phyloP scores from a whole-genome alignment of 2,797 vertebrate genomes.

The Artibeus lituratus region DNA sequence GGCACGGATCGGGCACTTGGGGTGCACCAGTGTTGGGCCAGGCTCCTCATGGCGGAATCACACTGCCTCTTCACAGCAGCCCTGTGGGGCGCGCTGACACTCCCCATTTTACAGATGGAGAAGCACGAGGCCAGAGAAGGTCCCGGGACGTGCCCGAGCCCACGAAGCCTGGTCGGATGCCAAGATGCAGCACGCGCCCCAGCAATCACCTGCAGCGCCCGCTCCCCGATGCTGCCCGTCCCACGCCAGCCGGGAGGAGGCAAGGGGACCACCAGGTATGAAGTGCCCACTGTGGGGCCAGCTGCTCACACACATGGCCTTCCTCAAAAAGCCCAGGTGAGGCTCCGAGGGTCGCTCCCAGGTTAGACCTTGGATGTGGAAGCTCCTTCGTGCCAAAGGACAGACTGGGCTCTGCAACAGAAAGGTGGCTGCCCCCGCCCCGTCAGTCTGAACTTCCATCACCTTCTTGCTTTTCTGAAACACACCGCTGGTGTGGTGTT shows the following conservation, averaged over 20 bases:
- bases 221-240: background rate
- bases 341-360: background rate
- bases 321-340: background rate
- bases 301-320: fast-evolving
- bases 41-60: background rate
- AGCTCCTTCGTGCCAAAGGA: fast-evolving
- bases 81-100: fast-evolving
- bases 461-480: background rate
- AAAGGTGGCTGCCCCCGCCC: background rate
- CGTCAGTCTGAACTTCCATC: background rate
- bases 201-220: fast-evolving
- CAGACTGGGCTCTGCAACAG: background rate
- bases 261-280: background rate
- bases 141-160: background rate
- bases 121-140: background rate
- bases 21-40: no score
- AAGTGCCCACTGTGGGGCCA: background rate
- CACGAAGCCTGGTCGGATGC: background rate
- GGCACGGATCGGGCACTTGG: fast-evolving
- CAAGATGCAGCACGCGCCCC: fast-evolving
- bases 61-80: background rate
- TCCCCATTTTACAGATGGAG: background rate
- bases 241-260: background rate
- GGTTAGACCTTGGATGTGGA: background rate
- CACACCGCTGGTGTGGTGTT: background rate